Percentiles rank a stretch among this genome's conserved stretches.
Evolutionary conservation across 2,888 invertebrate genomes (phyloP).

Genomic region (Meliscaeva auricollis): DNA sequence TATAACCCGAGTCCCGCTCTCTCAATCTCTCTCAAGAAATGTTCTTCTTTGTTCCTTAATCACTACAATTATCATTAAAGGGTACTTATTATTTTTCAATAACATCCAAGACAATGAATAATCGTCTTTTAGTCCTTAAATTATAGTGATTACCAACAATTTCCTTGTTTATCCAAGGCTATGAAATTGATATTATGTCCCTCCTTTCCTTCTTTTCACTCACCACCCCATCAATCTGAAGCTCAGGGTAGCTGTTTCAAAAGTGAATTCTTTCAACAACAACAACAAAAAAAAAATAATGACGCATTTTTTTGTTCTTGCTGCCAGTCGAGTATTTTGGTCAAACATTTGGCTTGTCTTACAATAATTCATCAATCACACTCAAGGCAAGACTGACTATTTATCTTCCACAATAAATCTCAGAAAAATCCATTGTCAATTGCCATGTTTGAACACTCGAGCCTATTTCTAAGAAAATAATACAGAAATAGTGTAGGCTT

Average conservation of each 20-base stretch:
- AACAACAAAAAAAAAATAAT: background rate
- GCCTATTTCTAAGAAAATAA: conserved; percentile 12
- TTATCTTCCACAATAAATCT: conserved; percentile 70
- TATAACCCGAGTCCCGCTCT: background rate
- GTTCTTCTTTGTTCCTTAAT: background rate
- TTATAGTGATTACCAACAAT: conserved; percentile 32
- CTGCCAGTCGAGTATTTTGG: conserved; percentile 48
- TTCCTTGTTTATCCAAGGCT: conserved; percentile 36
- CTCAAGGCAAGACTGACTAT: conserved; percentile 45
- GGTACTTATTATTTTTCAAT: conserved; percentile 32
- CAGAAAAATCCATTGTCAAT: conserved; percentile 72
- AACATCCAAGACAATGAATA: conserved; percentile 42
- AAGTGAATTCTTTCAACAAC: conserved; percentile 25
- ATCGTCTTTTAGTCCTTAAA: conserved; percentile 19
- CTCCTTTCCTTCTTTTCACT: background rate
- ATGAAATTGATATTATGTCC: conserved; percentile 61
- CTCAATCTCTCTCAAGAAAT: no score
- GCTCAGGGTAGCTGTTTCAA: conserved; percentile 15
- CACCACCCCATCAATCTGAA: background rate
- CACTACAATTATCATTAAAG: conserved; percentile 17
- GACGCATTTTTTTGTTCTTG: conserved; percentile 36
- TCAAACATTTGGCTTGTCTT: conserved; percentile 58
- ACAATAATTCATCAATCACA: conserved; percentile 68
- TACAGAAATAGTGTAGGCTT: background rate
- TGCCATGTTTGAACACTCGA: conserved; percentile 69